phyloP scores from a whole-genome alignment of 2,888 invertebrate species.

The Pomacea canaliculata region DNA sequence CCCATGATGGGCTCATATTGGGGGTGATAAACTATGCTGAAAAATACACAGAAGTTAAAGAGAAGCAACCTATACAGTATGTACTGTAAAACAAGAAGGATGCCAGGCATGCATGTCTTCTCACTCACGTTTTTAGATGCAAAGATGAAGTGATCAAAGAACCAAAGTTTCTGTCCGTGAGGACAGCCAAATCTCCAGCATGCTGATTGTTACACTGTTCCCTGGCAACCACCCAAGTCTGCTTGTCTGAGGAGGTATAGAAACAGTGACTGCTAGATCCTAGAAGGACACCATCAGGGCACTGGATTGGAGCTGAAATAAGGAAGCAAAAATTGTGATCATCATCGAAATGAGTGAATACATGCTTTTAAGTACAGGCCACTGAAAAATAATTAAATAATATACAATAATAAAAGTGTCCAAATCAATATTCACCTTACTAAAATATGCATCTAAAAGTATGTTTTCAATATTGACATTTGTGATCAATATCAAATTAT shows the following conservation, averaged over 20 bases:
- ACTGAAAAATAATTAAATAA: not conserved
- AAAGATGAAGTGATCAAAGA: constrained; percentile 22
- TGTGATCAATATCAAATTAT: too few relatives aligned
- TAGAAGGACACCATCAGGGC: constrained; percentile 16
- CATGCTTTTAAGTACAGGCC: not conserved
- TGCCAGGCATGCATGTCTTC: not conserved
- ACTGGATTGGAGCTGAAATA: constrained; percentile 5
- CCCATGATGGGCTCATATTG: too few relatives aligned
- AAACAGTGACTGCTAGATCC: constrained; percentile 37
- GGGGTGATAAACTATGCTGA: too few relatives aligned
- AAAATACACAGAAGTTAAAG: too few relatives aligned
- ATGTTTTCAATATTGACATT: too few relatives aligned
- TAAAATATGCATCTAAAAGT: too few relatives aligned
- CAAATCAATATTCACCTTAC: not conserved
- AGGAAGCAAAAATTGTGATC: too few relatives aligned
- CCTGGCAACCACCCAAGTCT: constrained; percentile 32
- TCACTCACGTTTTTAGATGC: not conserved
- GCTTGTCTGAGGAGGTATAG: constrained; percentile 17
- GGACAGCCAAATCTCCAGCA: constrained; percentile 36
- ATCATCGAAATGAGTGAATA: too few relatives aligned
- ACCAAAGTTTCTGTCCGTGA: constrained; percentile 21
- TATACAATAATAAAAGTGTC: not conserved
- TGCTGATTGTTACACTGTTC: constrained; percentile 24
- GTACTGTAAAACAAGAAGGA: too few relatives aligned
- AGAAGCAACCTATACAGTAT: too few relatives aligned